Conservation (phyloP, 2,113 vertebrate species). For the Micronycteris hirsuta region DNA sequence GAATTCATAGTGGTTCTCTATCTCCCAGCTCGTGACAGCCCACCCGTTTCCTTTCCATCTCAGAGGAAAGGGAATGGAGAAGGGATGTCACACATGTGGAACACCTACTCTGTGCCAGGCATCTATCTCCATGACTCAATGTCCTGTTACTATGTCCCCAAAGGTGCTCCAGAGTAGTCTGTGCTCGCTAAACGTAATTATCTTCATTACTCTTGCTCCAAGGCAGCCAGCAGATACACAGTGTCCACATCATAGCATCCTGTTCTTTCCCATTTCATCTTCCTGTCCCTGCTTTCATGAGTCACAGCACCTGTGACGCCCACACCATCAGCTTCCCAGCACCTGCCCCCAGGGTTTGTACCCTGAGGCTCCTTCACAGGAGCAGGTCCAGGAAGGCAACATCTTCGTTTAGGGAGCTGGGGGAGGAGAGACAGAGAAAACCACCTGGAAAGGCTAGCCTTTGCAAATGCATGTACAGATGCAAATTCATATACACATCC, state of each 20-base stretch:
- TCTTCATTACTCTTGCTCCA: not conserved
- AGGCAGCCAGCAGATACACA: rapidly evolving
- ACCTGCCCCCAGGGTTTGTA: not conserved
- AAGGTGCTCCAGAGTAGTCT: rapidly evolving
- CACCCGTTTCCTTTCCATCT: rapidly evolving
- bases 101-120: rapidly evolving
- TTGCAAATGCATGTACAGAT: too few relatives aligned
- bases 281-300: rapidly evolving
- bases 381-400: not conserved
- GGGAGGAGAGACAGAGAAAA: not conserved
- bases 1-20: rapidly evolving
- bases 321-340: not conserved
- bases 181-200: rapidly evolving
- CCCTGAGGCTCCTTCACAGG: rapidly evolving
- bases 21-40: rapidly evolving
- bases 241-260: rapidly evolving
- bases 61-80: not conserved
- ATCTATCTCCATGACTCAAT: rapidly evolving
- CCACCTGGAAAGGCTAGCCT: rapidly evolving
- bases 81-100: not conserved
- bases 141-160: not conserved
- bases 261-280: not conserved
- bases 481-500: not conserved
- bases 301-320: not conserved
- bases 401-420: not conserved